Evolutionary conservation across 2,113 vertebrate genomes (phyloP).

Genomic region (Rostratula benghalensis): DNA sequence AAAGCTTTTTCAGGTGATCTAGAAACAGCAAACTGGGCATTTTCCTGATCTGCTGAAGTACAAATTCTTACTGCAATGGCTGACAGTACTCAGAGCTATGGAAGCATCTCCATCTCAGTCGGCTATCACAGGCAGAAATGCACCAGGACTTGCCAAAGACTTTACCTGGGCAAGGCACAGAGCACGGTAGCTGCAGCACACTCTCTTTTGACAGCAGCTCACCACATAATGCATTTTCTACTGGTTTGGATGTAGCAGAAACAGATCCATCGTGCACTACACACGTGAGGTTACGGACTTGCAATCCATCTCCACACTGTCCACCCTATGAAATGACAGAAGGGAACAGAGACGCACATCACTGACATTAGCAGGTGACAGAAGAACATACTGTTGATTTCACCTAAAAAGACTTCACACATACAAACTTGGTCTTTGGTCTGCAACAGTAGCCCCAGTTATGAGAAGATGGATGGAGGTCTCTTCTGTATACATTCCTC

Average conservation of each 20-base stretch:
- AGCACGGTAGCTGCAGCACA: slow-evolving; percentile 82
- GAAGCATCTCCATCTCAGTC: neutral
- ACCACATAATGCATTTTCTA: slow-evolving; percentile 79
- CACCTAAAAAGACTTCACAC: neutral
- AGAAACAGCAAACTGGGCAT: slow-evolving; percentile 2
- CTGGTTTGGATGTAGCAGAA: slow-evolving; percentile 60
- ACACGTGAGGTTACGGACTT: slow-evolving; percentile 84
- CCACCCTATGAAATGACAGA: slow-evolving; percentile 77
- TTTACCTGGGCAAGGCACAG: slow-evolving; percentile 91
- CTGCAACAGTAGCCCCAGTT: neutral
- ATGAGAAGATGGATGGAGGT: neutral
- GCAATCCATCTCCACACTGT: slow-evolving; percentile 90
- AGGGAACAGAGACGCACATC: slow-evolving; percentile 11
- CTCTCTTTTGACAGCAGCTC: slow-evolving; percentile 70
- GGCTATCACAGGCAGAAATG: neutral
- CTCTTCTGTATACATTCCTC: neutral
- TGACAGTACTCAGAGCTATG: neutral
- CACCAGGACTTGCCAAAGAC: neutral
- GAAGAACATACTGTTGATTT: neutral
- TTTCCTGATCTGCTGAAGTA: neutral
- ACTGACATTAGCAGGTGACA: neutral
- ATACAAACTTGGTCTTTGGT: neutral
- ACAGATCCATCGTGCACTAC: slow-evolving; percentile 80
- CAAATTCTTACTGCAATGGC: neutral
- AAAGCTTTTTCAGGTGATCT: neutral